These are phyloP conservation scores for Drosophila sp. DNA, from an alignment of 1,140 invertebrate species.

Conservation along the genomic window DNA sequence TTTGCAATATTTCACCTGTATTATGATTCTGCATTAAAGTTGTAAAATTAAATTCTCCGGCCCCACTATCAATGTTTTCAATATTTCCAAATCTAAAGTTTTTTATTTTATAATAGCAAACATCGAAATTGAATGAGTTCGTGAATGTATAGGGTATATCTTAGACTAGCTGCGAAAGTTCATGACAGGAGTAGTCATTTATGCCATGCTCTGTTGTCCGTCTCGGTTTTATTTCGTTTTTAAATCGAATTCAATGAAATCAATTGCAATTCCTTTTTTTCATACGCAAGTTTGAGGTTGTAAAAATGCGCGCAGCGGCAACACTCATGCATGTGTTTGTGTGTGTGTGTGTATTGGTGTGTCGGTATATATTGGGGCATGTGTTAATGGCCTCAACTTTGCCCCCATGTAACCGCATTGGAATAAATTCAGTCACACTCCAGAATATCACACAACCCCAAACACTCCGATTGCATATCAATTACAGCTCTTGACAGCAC, in stretches of 20 bases:
- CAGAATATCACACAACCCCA: constrained; percentile 14
- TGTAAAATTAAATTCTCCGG: no score
- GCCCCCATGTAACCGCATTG: constrained; percentile 13
- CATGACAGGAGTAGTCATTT: no score
- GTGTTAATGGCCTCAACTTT: constrained; percentile 39
- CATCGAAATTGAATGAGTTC: no score
- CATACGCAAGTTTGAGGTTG: constrained; percentile 78
- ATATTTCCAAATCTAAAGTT: no score
- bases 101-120: no score
- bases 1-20: no score
- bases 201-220: background rate
- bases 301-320: constrained; percentile 41
- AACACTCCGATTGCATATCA: constrained; percentile 51
- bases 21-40: no score
- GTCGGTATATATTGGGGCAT: constrained; percentile 36
- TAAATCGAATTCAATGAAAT: constrained; percentile 82
- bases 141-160: no score
- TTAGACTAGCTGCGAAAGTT: background rate
- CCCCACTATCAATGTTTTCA: no score
- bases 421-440: constrained; percentile 26
- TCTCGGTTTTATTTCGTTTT: constrained; percentile 66
- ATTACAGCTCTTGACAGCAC: constrained; percentile 43
- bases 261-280: constrained; percentile 74
- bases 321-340: constrained; percentile 9
- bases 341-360: constrained; percentile 1